These are phyloP conservation scores for Gymnopithys bicolor DNA, from an alignment of 2,797 vertebrate species.

Conservation along the genomic window DNA sequence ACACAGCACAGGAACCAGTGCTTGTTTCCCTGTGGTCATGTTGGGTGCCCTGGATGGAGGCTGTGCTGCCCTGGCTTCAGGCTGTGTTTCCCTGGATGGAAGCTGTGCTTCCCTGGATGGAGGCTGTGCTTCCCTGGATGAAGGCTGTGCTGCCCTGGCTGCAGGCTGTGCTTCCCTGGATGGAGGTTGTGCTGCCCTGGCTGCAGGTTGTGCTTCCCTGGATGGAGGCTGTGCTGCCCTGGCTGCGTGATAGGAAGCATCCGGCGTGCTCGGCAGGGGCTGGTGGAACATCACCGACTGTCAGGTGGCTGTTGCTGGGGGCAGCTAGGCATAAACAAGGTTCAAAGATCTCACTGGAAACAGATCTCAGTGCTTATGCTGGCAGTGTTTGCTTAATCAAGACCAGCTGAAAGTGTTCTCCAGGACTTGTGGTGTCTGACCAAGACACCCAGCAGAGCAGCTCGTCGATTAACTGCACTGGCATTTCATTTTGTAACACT, in stretches of 20 bases:
- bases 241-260: rapidly evolving
- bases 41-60: neutral
- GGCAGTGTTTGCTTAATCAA: neutral
- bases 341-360: constrained; percentile 16
- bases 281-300: rapidly evolving
- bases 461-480: neutral
- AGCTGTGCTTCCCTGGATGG: neutral
- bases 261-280: rapidly evolving
- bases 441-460: neutral
- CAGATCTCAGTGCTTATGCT: neutral
- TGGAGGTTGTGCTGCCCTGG: neutral
- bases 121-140: neutral
- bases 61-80: neutral
- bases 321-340: neutral
- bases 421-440: neutral
- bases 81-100: neutral
- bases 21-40: rapidly evolving
- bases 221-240: neutral
- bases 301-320: neutral
- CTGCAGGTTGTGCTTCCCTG: neutral
- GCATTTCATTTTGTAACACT: neutral
- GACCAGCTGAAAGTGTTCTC: neutral
- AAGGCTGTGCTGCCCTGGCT: neutral
- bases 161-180: neutral
- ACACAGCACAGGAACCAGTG: rapidly evolving